These are phyloP conservation scores for Sigmodon hispidus DNA, from an alignment of 2,113 vertebrate genomes.

Conservation along the genomic window DNA sequence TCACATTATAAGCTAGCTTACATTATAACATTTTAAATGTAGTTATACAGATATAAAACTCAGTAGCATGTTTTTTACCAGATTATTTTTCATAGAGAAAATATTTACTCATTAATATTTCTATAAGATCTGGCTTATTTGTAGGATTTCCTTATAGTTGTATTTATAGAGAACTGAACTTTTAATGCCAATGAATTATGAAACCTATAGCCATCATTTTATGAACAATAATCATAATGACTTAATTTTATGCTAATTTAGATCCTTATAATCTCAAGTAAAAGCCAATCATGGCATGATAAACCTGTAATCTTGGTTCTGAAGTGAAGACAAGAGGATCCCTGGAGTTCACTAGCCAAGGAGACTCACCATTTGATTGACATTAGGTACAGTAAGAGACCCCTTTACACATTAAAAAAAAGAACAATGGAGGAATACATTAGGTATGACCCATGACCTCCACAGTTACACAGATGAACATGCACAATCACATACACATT, in stretches of 20 bases:
- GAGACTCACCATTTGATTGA: neutral
- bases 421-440: neutral
- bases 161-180: neutral
- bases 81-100: neutral
- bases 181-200: neutral
- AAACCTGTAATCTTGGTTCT: neutral
- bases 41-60: neutral
- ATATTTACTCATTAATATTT: slow-evolving; percentile 14
- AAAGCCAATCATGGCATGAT: neutral
- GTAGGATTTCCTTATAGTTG: neutral
- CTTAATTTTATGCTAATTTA: neutral
- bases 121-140: neutral
- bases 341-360: neutral
- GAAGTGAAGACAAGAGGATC: neutral
- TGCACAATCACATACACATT: neutral
- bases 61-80: neutral
- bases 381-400: neutral
- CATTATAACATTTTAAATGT: neutral
- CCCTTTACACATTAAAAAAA: neutral
- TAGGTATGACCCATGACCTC: neutral
- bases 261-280: neutral
- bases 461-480: neutral
- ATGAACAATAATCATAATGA: neutral
- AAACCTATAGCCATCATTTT: neutral
- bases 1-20: neutral